Conservation (phyloP, 2,797 vertebrate genomes). For the Pseudochaenichthys georgianus region DNA sequence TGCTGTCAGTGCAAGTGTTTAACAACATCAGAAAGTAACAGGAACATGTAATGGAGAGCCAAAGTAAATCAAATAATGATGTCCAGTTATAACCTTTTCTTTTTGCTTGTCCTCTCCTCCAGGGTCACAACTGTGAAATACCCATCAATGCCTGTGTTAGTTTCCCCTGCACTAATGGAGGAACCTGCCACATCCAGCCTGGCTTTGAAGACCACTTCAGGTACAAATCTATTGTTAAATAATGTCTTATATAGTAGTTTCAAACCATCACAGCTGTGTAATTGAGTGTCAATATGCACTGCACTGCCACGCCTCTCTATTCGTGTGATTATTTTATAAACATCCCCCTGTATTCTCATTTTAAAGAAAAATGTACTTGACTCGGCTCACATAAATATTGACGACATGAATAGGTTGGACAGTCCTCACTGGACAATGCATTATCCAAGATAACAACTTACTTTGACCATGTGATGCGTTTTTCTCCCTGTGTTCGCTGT, state of each 20-base stretch:
- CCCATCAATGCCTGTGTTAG: constrained; percentile 95
- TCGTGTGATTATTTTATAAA: constrained; percentile 38
- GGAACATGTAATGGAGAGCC: not conserved
- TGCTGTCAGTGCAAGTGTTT: not conserved
- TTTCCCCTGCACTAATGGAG: constrained; percentile 93
- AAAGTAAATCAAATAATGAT: not conserved
- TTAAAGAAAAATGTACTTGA: constrained; percentile 49
- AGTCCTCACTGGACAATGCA: constrained; percentile 60
- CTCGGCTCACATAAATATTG: constrained; percentile 46
- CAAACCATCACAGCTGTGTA: not conserved
- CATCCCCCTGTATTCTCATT: constrained; percentile 47
- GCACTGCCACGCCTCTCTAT: constrained; percentile 1
- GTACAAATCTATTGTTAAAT: constrained; percentile 69
- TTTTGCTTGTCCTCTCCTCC: constrained; percentile 34
- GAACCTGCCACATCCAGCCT: constrained; percentile 92
- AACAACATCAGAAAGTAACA: not conserved
- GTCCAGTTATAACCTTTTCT: constrained; percentile 9
- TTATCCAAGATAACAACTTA: constrained; percentile 60
- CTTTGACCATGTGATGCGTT: constrained; percentile 62
- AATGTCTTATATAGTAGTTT: constrained; percentile 21
- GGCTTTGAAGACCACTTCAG: constrained; percentile 92
- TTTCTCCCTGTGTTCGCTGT: constrained; percentile 46
- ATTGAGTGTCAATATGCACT: not conserved
- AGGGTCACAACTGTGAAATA: constrained; percentile 94
- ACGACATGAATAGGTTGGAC: constrained; percentile 56